Evolutionary conservation across 1,140 invertebrate species (phyloP).

Genomic region (Hirudo medicinalis): DNA sequence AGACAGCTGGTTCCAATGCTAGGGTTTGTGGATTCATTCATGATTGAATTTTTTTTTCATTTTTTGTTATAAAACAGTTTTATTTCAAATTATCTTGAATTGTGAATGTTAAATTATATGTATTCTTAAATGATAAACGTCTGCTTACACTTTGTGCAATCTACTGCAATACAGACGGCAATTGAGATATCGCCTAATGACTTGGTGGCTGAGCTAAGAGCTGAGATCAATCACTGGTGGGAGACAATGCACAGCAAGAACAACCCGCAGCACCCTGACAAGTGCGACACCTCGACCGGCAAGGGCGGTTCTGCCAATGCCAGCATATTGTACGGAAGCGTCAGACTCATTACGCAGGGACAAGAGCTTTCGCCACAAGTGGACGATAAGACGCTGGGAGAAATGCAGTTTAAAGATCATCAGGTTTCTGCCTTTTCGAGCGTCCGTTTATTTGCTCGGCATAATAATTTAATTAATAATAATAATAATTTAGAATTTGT

Average conservation of each 20-base stretch:
- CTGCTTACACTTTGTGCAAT: neutral
- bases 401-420: slow-evolving; percentile 76
- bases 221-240: slow-evolving; percentile 86
- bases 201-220: slow-evolving; percentile 72
- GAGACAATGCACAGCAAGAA: slow-evolving; percentile 43
- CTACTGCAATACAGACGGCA: slow-evolving; percentile 40
- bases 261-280: slow-evolving; percentile 17
- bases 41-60: no score
- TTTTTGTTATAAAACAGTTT: no score
- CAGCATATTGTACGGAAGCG: slow-evolving; percentile 55
- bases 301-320: slow-evolving; percentile 30
- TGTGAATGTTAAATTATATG: no score
- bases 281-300: slow-evolving; percentile 1
- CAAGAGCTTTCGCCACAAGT: slow-evolving; percentile 83
- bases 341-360: slow-evolving; percentile 80
- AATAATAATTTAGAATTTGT: no score
- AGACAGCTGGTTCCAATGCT: slow-evolving; percentile 64
- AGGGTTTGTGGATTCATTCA: slow-evolving; percentile 30
- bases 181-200: slow-evolving; percentile 57
- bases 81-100: no score
- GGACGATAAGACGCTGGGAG: slow-evolving; percentile 73
- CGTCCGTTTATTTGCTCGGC: slow-evolving; percentile 20
- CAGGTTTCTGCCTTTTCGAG: slow-evolving; percentile 40
- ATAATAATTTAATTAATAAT: no score
- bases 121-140: neutral